Evolutionary conservation across 2,113 vertebrate genomes (phyloP), one percentile per base, ranked within the genome.

Genomic region (Eira barbara): DNA sequence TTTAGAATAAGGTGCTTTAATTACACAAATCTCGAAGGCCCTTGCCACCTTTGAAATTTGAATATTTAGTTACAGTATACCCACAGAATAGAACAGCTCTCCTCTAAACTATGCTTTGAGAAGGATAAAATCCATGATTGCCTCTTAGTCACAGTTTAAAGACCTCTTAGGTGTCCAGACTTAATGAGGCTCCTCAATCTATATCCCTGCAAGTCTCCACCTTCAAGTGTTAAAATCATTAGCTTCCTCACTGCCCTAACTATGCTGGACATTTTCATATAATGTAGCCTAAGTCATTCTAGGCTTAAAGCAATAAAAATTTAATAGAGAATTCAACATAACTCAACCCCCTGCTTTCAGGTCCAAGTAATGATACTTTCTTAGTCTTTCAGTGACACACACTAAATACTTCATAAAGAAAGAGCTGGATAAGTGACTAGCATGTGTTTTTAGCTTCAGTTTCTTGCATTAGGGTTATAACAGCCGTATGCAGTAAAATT

Each of bases 11-110:
- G 31, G 3, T 45, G 10, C 6, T 94, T 78, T 91, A 71, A 71
- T 52, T 25, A 71, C 25, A 34, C 4, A 63, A 27, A 86, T 88
- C 34, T 71, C 34, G 20, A n/a, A 86, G 57, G 34, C 34, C 36
- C 52, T 81, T 71, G 74, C 2, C 45, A 92, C 23, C 42, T 86
- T 89, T 27, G 45, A 97, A 85, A 47, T 73, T 81, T 90, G 27
- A 55, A 82, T 61, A 73, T 63, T 63, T 71, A 86, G 85, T n/a
- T 78, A 34, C 23, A 14, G 42, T 34, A 31, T 11, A 81, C 8
- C 10, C 69, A 79, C 1, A 39, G 71, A 69, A 55, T 67, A 89
- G 47, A 76, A 73, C 42, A 80, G 15, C 14, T 23, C 6, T n/a
- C 47, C 21, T 1, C 47, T 27, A 9, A 88, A 79, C 29, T 52